These are phyloP conservation scores for Manis javanica DNA, from an alignment of 2,797 vertebrate genomes.

Conservation along the genomic window DNA sequence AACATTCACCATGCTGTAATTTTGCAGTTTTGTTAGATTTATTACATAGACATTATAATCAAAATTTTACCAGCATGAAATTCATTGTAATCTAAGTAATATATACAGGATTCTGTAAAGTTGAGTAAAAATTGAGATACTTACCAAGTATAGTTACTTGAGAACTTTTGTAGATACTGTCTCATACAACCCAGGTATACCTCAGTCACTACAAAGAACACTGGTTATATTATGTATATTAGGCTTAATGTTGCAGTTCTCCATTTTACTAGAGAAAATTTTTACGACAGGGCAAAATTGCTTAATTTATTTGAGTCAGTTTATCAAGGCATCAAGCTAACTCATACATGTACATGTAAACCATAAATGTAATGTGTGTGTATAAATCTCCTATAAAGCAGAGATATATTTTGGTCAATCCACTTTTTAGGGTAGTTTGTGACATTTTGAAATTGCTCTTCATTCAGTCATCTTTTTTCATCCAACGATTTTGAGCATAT, in stretches of 20 bases:
- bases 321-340: neutral
- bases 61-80: constrained; percentile 48
- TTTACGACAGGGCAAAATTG: neutral
- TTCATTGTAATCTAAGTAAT: neutral
- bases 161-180: neutral
- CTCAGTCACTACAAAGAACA: neutral
- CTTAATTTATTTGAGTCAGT: neutral
- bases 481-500: neutral
- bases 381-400: neutral
- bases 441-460: neutral
- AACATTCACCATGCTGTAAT: neutral
- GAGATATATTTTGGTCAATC: neutral
- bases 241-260: neutral
- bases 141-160: neutral
- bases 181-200: neutral
- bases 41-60: neutral
- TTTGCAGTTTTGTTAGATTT: neutral
- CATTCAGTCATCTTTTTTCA: neutral
- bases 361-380: neutral
- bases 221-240: neutral
- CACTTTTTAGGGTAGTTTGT: neutral
- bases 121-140: neutral
- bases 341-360: neutral
- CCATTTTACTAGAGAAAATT: neutral
- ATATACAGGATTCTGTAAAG: neutral